Conservation (phyloP, 2,113 vertebrate genomes). For the Okapia johnstoni region DNA sequence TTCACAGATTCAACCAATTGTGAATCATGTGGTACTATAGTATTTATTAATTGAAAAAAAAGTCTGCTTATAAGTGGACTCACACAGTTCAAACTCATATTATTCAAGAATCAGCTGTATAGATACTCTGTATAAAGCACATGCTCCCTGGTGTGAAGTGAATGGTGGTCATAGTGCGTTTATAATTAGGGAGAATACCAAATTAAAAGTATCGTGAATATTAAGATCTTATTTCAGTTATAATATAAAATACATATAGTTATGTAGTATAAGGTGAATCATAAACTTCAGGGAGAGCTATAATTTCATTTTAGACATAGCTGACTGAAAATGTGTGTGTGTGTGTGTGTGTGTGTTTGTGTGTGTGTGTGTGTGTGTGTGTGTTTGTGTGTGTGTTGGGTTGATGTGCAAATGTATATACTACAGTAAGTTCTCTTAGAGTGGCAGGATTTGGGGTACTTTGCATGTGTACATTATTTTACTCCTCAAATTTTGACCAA, state of each 20-base stretch:
- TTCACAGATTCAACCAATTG: background rate
- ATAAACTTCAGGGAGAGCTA: background rate
- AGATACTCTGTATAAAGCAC: background rate
- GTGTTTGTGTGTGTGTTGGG: background rate
- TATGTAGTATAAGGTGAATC: background rate
- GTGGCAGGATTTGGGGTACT: background rate
- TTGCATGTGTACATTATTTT: background rate
- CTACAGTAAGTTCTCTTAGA: background rate
- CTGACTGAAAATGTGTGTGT: background rate
- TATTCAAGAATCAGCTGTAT: background rate
- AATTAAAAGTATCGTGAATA: background rate
- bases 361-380: background rate
- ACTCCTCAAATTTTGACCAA: background rate
- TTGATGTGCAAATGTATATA: background rate
- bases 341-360: background rate
- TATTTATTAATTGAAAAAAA: background rate
- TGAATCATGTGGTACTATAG: too few species aligned
- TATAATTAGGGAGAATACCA: background rate
- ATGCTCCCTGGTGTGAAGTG: background rate
- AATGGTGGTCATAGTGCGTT: background rate
- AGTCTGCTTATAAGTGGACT: background rate
- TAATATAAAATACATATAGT: background rate
- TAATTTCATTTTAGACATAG: background rate
- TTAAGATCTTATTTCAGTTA: background rate
- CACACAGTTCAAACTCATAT: background rate